Evolutionary conservation across 2,113 vertebrate species (phyloP).

Genomic region (Tachuris rubrigastra): DNA sequence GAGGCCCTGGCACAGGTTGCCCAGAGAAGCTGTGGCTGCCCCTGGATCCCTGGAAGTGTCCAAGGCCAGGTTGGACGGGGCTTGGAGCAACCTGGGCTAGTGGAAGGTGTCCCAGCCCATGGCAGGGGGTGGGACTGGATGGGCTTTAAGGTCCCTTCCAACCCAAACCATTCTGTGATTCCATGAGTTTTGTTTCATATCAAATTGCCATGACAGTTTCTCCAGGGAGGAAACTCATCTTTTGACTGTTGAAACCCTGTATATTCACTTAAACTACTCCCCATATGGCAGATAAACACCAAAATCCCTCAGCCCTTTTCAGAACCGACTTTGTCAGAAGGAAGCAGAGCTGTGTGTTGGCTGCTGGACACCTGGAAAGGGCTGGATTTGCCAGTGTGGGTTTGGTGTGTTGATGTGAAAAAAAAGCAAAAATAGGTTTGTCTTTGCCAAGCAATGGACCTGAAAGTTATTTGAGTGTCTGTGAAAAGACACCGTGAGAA

Average conservation of each 20-base stretch:
- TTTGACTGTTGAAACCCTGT: background rate
- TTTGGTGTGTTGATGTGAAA: background rate
- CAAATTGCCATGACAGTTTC: background rate
- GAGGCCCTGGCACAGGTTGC: background rate
- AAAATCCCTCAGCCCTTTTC: background rate
- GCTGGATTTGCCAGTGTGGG: background rate
- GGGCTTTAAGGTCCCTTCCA: fast-evolving
- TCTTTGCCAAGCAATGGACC: background rate
- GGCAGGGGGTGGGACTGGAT: background rate
- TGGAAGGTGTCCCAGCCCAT: background rate
- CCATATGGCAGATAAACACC: background rate
- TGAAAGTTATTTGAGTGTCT: background rate
- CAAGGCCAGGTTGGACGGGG: background rate
- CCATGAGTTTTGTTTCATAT: fast-evolving
- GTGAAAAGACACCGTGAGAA: background rate
- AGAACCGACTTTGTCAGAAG: background rate
- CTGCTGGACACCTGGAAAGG: background rate
- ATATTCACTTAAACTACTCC: background rate
- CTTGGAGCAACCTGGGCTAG: background rate
- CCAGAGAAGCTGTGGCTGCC: background rate
- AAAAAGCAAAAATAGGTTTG: fast-evolving
- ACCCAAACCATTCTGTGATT: background rate
- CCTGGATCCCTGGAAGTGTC: background rate
- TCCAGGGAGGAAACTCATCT: background rate
- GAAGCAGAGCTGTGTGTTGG: background rate